A percentile compares a stretch with the other conserved stretches of the same genome.
Evolutionary conservation across 2,113 vertebrate genomes (phyloP).

Genomic region (Ariopsis seemanni): DNA sequence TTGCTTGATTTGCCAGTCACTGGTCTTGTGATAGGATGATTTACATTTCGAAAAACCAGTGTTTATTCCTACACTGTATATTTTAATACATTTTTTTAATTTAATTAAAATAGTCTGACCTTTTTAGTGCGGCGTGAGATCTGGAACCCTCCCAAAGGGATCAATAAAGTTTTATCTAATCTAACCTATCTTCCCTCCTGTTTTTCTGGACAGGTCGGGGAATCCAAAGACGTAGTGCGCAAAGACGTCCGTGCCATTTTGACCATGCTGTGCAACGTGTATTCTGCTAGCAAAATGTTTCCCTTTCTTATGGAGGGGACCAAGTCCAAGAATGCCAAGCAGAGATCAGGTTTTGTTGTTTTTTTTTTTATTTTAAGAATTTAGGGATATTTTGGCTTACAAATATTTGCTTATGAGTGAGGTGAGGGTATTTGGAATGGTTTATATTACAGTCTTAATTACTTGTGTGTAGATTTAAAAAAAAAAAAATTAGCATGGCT

Average conservation of each 20-base stretch:
- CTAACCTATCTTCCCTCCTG: not conserved
- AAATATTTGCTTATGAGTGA: not conserved
- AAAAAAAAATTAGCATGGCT: not conserved
- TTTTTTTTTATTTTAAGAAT: not conserved
- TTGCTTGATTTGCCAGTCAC: not conserved
- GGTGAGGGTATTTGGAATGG: not conserved
- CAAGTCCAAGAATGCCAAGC: slow-evolving; percentile 98
- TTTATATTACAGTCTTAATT: not conserved
- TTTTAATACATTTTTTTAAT: not conserved
- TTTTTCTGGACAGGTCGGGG: slow-evolving; percentile 82
- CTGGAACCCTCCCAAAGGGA: not conserved
- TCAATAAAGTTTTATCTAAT: too few relatives aligned
- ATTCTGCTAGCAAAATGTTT: slow-evolving; percentile 96
- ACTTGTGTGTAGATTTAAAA: not conserved
- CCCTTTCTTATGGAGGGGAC: slow-evolving; percentile 96
- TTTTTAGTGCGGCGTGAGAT: not conserved
- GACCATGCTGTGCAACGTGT: slow-evolving; percentile 89
- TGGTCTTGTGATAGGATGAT: not conserved
- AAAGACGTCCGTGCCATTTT: slow-evolving; percentile 94
- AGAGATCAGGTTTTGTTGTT: slow-evolving; percentile 81
- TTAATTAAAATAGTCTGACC: not conserved
- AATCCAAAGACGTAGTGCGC: slow-evolving; percentile 93
- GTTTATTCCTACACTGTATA: not conserved
- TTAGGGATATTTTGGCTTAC: not conserved
- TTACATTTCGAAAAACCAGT: too few relatives aligned